A percentile compares a stretch with the other conserved stretches of the same genome.
Evolutionary conservation across 2,113 vertebrate species (phyloP).

Genomic region (Odobenus rosmarus): DNA sequence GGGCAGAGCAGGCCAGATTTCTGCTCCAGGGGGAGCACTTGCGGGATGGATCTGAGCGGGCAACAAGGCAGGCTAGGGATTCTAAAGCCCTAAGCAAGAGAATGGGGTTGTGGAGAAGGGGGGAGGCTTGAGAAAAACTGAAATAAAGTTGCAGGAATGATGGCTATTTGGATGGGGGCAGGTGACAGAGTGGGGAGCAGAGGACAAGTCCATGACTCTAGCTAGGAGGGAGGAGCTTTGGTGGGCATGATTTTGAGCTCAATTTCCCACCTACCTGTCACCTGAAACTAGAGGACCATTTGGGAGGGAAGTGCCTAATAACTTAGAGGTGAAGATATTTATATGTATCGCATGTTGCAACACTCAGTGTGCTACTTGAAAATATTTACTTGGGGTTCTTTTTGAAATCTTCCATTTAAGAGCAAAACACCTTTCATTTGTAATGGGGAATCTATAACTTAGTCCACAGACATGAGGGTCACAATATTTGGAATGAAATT

Average conservation of each 20-base stretch:
- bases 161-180: background rate
- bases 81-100: background rate
- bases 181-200: background rate
- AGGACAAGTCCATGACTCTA: accelerated
- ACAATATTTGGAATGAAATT: background rate
- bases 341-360: too few relatives aligned
- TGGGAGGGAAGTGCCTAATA: background rate
- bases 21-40: background rate
- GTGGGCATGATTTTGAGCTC: background rate
- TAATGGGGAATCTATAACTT: background rate
- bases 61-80: background rate
- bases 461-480: background rate
- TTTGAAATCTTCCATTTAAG: background rate
- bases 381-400: background rate
- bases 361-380: background rate
- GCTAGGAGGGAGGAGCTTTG: background rate
- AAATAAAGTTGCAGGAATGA: background rate
- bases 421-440: background rate
- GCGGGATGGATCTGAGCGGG: background rate
- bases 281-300: background rate
- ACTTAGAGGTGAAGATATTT: background rate
- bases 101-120: too few relatives aligned
- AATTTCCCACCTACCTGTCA: background rate
- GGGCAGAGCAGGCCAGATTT: background rate
- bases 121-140: background rate